These are phyloP conservation scores for Quiscalus mexicanus DNA, from an alignment of 2,113 vertebrate genomes.

Conservation along the genomic window DNA sequence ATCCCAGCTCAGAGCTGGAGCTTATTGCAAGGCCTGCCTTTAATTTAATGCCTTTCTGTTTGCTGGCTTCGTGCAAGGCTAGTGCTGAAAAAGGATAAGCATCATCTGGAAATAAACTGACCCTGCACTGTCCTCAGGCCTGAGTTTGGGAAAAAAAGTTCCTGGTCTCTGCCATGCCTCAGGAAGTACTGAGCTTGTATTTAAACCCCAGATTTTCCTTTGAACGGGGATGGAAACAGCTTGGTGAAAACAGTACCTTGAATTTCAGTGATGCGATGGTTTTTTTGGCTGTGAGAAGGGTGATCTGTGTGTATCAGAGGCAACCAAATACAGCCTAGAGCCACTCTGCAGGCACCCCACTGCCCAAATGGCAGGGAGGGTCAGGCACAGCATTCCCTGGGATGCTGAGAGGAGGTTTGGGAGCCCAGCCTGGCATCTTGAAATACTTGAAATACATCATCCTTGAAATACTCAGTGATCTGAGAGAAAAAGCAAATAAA, in stretches of 20 bases:
- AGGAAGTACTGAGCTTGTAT: neutral
- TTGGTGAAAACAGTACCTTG: neutral
- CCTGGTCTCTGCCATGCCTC: neutral
- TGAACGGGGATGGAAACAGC: neutral
- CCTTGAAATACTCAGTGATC: neutral
- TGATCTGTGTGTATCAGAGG: neutral
- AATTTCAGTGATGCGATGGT: neutral
- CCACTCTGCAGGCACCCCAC: neutral
- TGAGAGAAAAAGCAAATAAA: neutral
- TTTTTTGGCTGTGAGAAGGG: neutral
- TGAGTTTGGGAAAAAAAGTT: neutral
- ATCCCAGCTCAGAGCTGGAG: neutral
- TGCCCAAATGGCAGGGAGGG: neutral
- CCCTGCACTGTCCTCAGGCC: neutral
- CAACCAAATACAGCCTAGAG: neutral
- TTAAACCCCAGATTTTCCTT: neutral
- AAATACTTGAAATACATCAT: no score
- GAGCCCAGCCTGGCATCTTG: neutral
- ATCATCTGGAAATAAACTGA: neutral
- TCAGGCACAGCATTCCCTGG: neutral
- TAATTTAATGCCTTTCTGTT: neutral
- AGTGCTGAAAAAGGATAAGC: neutral
- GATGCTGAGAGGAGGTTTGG: neutral
- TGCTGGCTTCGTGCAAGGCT: neutral
- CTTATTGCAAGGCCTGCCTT: neutral